Evolutionary conservation across 2,888 invertebrate genomes (phyloP).

Genomic region (Drosophila testacea): DNA sequence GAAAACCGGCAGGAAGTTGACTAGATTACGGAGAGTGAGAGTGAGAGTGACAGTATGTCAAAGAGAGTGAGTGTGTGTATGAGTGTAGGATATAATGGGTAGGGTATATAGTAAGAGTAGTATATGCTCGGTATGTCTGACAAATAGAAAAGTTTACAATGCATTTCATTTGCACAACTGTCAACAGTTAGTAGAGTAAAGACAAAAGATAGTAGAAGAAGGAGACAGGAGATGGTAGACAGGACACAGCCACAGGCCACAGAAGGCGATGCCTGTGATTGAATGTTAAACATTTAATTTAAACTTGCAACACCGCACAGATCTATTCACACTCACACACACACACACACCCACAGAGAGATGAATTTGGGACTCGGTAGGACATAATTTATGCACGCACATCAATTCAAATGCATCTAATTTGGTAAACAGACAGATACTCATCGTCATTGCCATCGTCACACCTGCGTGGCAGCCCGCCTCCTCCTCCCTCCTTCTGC

Average conservation of each 20-base stretch:
- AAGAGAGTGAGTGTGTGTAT: conserved; percentile 14
- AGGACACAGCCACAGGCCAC: conserved; percentile 35
- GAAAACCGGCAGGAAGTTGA: conserved; percentile 79
- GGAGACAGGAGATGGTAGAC: conserved; percentile 16
- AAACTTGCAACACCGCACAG: conserved; percentile 64
- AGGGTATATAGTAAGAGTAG: conserved; percentile 5
- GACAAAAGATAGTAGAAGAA: conserved; percentile 13
- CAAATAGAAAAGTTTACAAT: conserved; percentile 74
- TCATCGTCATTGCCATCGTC: conserved; percentile 52
- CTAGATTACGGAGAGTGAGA: conserved; percentile 75
- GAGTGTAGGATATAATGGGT: conserved; percentile 12
- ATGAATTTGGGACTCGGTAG: conserved; percentile 43
- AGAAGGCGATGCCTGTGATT: conserved; percentile 62
- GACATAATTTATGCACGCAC: conserved; percentile 78
- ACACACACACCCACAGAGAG: too few species aligned
- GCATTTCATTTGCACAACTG: conserved; percentile 70
- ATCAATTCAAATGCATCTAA: conserved; percentile 80
- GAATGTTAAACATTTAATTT: conserved; percentile 79
- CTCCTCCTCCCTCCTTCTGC: not conserved
- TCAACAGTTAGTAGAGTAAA: conserved; percentile 37
- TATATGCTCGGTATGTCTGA: conserved; percentile 45
- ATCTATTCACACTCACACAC: too few species aligned
- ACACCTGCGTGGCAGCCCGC: conserved; percentile 63
- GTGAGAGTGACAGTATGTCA: conserved; percentile 37
- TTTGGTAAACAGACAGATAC: conserved; percentile 72